Evolutionary conservation across 2,888 invertebrate species (phyloP), one percentile per base, ranked within the genome.

Genomic region (Bombyx huttoni): DNA sequence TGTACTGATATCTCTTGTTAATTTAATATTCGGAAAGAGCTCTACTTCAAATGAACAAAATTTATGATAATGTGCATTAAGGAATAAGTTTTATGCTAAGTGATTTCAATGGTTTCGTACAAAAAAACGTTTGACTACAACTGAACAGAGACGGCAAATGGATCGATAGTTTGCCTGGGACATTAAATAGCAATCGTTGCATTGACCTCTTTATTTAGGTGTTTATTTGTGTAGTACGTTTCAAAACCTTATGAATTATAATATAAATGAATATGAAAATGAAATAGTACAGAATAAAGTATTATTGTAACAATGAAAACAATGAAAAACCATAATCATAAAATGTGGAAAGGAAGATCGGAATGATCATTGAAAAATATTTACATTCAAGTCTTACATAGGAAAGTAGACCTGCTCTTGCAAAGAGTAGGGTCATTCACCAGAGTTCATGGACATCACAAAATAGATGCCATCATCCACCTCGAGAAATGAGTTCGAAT

Each of bases 131-230:
- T 75, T 70, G 70, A 78, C 77, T 68, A 75, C 70, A 70, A 82
- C 63, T 70, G 78, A 86, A 87, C 79, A 84, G 88, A 84, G 88
- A 87, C 78, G 75, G 74, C 77, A 71, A 72, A 80, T 65, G 73
- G 83, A 86, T 87, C 88, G 77, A 86, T 87, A 85, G 75, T 81
- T 84, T 82, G 75, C 77, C 60, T 76, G 77, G 84, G 81, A 81
- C 79, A 81, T 81, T 82, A 80, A 85, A 82, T 77, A 75, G 81
- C 78, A 82, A 82, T 74, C 70, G 76, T 83, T 86, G 88, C 87
- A 87, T 80, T 86, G 88, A 76, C 86, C 85, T 85, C 81, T 78
- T 81, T 85, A 81, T 79, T 81, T 76, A 82, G 81, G 74, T 74
- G 71, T 78, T 80, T 67, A 73, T 76, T 75, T 8, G 45, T 50